Percentiles rank a stretch among this genome's conserved stretches.
These are phyloP conservation scores for Cyprinus carpio DNA, from an alignment of 2,113 vertebrate species.

Conservation along the genomic window DNA sequence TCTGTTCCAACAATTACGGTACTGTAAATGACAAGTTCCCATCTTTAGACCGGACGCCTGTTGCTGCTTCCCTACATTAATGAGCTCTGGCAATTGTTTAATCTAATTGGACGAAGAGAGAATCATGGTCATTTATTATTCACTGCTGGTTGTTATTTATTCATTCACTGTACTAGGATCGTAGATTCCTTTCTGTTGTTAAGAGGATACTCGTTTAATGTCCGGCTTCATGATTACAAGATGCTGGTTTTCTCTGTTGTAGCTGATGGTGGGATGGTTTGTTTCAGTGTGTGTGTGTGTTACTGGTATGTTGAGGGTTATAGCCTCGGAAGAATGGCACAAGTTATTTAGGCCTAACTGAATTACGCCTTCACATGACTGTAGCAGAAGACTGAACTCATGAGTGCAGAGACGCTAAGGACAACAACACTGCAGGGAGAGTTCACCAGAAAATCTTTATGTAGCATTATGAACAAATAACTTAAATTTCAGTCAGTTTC, in stretches of 20 bases:
- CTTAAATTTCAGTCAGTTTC: too few species aligned
- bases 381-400: slow-evolving; percentile 43
- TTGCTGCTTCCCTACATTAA: background rate
- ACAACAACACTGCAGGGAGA: background rate
- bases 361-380: slow-evolving; percentile 63
- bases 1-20: background rate
- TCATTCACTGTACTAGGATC: background rate
- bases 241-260: background rate
- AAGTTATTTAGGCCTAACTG: slow-evolving; percentile 41
- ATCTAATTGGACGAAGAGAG: background rate
- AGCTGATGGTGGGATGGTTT: background rate
- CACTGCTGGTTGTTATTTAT: background rate
- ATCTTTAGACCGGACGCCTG: background rate
- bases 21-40: background rate
- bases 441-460: background rate
- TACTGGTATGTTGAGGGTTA: background rate
- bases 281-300: background rate
- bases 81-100: slow-evolving; percentile 32
- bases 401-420: background rate
- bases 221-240: background rate
- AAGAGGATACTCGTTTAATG: background rate
- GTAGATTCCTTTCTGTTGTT: background rate
- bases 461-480: too few species aligned
- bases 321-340: background rate
- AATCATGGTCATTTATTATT: background rate